These are phyloP conservation scores for Malurus splendens DNA, from an alignment of 2,797 vertebrate species.

Conservation along the genomic window DNA sequence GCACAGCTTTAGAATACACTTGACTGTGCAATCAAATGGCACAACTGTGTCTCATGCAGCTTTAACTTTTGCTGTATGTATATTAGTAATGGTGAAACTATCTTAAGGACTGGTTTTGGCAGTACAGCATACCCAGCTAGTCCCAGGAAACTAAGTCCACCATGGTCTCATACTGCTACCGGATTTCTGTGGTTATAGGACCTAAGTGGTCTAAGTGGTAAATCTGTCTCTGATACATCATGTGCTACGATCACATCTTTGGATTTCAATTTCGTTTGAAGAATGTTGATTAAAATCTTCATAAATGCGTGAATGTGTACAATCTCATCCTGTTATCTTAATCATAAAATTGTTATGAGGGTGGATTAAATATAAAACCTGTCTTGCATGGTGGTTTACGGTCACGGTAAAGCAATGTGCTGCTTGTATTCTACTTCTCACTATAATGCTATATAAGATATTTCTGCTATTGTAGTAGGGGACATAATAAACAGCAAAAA, in stretches of 20 bases:
- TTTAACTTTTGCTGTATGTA: neutral
- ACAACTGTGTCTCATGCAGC: neutral
- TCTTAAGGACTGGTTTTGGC: neutral
- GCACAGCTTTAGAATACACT: neutral
- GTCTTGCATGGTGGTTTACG: neutral
- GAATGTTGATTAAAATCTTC: neutral
- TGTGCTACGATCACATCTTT: neutral
- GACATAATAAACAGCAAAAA: conserved; percentile 35
- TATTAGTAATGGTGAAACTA: neutral
- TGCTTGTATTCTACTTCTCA: neutral
- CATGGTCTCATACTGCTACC: neutral
- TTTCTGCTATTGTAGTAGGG: neutral
- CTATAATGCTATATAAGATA: neutral
- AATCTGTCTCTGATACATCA: neutral
- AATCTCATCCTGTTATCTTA: neutral
- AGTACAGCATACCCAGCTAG: neutral
- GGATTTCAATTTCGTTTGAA: neutral
- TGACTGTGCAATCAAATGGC: neutral
- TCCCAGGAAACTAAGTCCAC: neutral
- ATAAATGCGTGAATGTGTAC: neutral
- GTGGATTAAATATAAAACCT: neutral
- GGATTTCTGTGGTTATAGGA: neutral
- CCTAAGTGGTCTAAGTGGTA: neutral
- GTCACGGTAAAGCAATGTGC: neutral
- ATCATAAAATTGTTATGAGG: neutral